Base-by-base conservation (phyloP, 2,888 invertebrate species). In the Catocala fraxini region DNA sequence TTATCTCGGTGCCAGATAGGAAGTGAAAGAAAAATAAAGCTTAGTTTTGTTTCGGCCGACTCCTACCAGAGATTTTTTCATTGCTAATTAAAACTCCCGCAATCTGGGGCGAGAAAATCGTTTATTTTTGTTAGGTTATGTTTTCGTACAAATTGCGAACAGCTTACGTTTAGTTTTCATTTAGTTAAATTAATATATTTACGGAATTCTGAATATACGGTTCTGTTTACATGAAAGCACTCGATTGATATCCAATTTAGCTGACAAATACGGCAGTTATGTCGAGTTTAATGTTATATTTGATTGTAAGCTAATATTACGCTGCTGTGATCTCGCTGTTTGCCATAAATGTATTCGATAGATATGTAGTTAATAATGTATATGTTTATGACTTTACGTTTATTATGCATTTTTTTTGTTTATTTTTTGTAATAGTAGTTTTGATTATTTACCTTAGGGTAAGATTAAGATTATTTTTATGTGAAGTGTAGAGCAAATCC, bases 61-160 rank as follows among this genome's bases (percentile, higher is more conserved):
- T 77, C 63, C 70, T 70, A 72, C 66, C 70, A 70, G 68, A 73
- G 81, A 80, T 72, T 80, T 83, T 79, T 80, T 83, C 81, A 77
- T 75, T 82, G 78, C 73, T 83, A 85, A 85, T 85, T 84, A 82
- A 85, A 83, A 82, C 70, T 76, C 70, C 70, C 62, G 68, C 73
- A 77, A 77, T 80, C 75, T 74, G 64, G 71, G 73, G 63, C 73
- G 73, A 68, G 59, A 71, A 57, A 73, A 79, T 79, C 80, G 69
- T 73, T 77, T 74, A 47, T 63, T 56, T 57, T 53, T 39, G 35
- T 39, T 39, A 39, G 59, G 61, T 63, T 63, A 43, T 62, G 60
- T 63, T 70, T 78, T 67, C 4, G 49, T 51, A 60, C 35, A 59
- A 73, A 61, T 58, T 63, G 59, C 15, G 15, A 55, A 68, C 52